Base-by-base conservation (phyloP, 2,797 vertebrate species). In the Ctenochaetus hawaiiensis region DNA sequence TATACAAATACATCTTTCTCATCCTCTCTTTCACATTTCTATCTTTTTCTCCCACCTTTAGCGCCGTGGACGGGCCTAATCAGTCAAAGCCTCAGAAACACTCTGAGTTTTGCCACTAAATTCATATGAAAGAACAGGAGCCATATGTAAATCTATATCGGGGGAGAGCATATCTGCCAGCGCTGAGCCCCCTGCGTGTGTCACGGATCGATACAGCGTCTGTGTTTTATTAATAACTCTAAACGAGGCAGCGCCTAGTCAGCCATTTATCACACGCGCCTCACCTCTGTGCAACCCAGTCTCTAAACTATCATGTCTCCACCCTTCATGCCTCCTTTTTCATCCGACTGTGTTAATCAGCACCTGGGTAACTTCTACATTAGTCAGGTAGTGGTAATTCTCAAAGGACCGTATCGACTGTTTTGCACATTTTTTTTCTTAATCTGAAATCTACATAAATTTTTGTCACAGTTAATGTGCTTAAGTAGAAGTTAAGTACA, bases 171-270 rank as follows among this genome's bases (percentile, higher is more conserved):
- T 89, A 78, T 87, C 88, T 85, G 81, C 86, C 22, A 66, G 77
- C 59, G 22, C 81, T 44, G 77, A 30, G 84, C 78, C 66, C 77
- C 20, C 26, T 4, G 64, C 83, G 86, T 52, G 84, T 82, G 83
- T 86, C 90, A 72, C 1, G 9, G 82, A 89, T 93, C 92, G 71
- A 93, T 93, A 87, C 75, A 41, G 74, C 51, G 85, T 91, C 90
- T 91, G 91, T 86, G 90, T 91, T 90, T 90, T 93, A 92, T 92
- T 93, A 93, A 93, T 93, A 93, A 93, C 88, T 84, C 87, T 87
- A 90, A 93, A 89, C 85, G 80, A 79, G 10, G 81, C 78, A 45
- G 81, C 12, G 89, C 90, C 58, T 83, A 64, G 76, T 91, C 87
- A 91, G 91, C 86, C 89, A 75, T 93, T 93, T 77, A 81, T 92